phyloP scores from a whole-genome alignment of 2,888 invertebrate species.

The Halictus ligatus region DNA sequence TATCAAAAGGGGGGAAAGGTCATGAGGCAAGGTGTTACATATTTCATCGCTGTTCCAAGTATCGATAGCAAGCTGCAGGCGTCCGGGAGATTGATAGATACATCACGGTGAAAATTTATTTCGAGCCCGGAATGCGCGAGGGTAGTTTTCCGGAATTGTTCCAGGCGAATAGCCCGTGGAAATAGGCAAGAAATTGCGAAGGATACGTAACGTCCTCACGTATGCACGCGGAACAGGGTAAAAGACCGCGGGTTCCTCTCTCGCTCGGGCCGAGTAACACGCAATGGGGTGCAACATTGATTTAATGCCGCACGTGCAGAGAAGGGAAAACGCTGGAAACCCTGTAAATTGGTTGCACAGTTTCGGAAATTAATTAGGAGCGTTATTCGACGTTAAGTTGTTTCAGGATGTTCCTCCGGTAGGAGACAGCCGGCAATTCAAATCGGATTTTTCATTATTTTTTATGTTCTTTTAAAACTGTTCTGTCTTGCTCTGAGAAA shows the following conservation, averaged over 20 bases:
- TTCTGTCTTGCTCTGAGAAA: too few relatives aligned
- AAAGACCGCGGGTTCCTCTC: constrained; percentile 32
- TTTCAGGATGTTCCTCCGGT: neutral
- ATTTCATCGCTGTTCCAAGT: neutral
- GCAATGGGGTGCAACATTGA: constrained; percentile 30
- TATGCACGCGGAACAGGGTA: constrained; percentile 29
- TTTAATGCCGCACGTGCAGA: neutral
- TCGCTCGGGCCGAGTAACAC: constrained; percentile 13
- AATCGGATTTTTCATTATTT: neutral
- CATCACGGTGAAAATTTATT: constrained; percentile 20
- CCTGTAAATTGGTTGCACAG: constrained; percentile 17
- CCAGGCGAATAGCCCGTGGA: constrained; percentile 4
- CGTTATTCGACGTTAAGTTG: neutral
- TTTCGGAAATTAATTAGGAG: neutral
- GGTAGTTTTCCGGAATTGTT: constrained; percentile 1
- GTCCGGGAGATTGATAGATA: constrained; percentile 17
- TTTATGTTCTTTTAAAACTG: neutral
- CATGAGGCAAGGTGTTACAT: neutral
- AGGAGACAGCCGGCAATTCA: neutral
- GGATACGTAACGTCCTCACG: constrained; percentile 54
- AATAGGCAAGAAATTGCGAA: constrained; percentile 32
- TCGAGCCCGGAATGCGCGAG: constrained; percentile 23
- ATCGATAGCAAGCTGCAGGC: neutral
- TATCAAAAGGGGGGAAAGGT: neutral
- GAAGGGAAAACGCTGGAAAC: neutral